Evolutionary conservation across 2,113 vertebrate species (phyloP).

Genomic region (Xiphorhynchus elegans): DNA sequence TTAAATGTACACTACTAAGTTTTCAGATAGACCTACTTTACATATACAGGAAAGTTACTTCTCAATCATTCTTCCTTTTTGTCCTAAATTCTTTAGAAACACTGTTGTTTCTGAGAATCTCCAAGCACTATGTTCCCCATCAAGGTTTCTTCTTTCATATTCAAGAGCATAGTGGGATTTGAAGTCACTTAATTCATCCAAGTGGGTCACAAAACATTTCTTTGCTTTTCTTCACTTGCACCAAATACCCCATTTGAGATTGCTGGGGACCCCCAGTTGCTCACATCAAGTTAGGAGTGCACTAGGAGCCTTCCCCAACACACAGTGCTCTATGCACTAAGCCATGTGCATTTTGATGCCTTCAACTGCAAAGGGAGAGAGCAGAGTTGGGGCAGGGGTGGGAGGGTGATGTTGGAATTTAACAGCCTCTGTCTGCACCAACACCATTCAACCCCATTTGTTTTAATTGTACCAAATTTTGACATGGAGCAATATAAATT

Average conservation of each 20-base stretch:
- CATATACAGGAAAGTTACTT: not conserved
- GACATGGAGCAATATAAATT: not conserved
- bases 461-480: not conserved
- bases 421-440: not conserved
- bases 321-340: not conserved
- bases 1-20: not conserved
- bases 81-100: not conserved
- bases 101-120: not conserved
- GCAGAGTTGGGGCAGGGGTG: not conserved
- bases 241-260: constrained; percentile 9
- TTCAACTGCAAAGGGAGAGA: not conserved
- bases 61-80: not conserved
- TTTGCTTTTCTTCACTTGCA: constrained; percentile 69
- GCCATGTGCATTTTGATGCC: not conserved
- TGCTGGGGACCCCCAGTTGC: not conserved
- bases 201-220: constrained; percentile 78
- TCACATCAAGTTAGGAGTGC: not conserved
- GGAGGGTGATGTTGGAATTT: not conserved
- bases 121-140: not conserved
- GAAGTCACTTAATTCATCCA: constrained; percentile 54
- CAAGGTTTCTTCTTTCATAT: not conserved
- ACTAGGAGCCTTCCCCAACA: not conserved
- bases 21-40: not conserved
- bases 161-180: not conserved
- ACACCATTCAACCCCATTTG: not conserved